Evolutionary conservation across 2,113 vertebrate species (phyloP), one percentile per base, ranked within the genome.

Genomic region (Gasterosteus nipponicus): DNA sequence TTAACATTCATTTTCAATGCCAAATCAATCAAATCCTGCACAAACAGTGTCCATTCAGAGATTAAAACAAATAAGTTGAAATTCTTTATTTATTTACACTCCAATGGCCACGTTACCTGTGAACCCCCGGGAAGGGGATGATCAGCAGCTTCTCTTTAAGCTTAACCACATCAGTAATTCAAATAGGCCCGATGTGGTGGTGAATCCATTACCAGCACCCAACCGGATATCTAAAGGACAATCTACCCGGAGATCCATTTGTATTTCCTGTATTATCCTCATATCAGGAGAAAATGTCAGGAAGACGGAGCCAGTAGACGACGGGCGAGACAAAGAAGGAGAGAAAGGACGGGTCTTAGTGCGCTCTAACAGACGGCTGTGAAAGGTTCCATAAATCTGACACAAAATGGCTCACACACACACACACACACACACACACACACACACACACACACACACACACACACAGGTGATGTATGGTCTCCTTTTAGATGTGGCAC

Each of bases 111-210:
- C 14, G 56, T 70, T 61, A 29, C 26, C 14, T 75, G 53, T 75
- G 44, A 80, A 84, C 58, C 74, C 74, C 18, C 64, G 56, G 59
- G 51, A 66, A 61, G 58, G 19, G 39, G 33, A 75, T 78, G 60
- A 81, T 38, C 53, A 65, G 69, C 22, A 7, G 46, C 46, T 57
- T 70, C 64, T 69, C 41, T 77, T 53, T 22, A 46, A 78, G 15
- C 66, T 29, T 77, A 80, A 71, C 47, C 57, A 63, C 56, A 67
- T 82, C 0, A 82, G 80, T 84, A 65, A 76, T 80, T 77, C 16
- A 79, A 65, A 71, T 58, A 56, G 19, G 7, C 18, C 67, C 16
- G 42, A 29, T 2, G 56, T 22, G 22, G 49, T 14, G 59, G 26
- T 6, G 42, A 72, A 77, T 82, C 42, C 54, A 82, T 87, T 57